Percentiles rank a stretch among this genome's conserved stretches.
phyloP scores from a whole-genome alignment of 2,113 vertebrate species.

The Geococcyx californianus region DNA sequence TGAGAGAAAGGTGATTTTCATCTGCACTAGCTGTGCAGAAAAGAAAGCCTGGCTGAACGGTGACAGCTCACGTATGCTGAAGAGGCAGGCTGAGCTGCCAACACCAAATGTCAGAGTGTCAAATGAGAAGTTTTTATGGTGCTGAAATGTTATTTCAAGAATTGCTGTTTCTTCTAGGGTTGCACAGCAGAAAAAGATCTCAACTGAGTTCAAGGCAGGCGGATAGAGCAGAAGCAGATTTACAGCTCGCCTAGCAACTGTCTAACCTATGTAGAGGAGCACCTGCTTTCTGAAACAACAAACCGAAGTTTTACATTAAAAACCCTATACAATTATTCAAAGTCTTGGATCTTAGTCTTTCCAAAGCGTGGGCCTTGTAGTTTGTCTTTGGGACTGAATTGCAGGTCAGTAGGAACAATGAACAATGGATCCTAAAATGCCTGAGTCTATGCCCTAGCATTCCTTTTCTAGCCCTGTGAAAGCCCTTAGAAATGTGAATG shows the following conservation, averaged over 20 bases:
- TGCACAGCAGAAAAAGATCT: background rate
- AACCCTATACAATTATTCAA: background rate
- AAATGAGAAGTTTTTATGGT: background rate
- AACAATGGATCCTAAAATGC: background rate
- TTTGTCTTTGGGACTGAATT: background rate
- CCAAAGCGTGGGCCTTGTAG: background rate
- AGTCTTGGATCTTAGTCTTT: background rate
- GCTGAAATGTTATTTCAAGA: background rate
- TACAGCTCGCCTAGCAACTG: background rate
- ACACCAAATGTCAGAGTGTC: background rate
- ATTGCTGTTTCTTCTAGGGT: background rate
- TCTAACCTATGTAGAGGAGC: background rate
- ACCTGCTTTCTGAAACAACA: background rate
- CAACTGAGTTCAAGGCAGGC: background rate
- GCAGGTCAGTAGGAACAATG: background rate
- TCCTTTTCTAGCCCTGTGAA: background rate
- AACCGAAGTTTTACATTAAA: background rate
- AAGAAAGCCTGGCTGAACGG: background rate
- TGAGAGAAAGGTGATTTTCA: background rate
- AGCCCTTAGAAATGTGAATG: background rate
- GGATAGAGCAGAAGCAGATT: background rate
- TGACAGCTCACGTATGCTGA: background rate
- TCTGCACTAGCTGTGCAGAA: background rate
- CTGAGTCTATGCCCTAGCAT: background rate
- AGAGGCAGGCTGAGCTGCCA: background rate